Evolutionary conservation across 2,113 vertebrate genomes (phyloP).

Genomic region (Myanophis thanlyinensis): DNA sequence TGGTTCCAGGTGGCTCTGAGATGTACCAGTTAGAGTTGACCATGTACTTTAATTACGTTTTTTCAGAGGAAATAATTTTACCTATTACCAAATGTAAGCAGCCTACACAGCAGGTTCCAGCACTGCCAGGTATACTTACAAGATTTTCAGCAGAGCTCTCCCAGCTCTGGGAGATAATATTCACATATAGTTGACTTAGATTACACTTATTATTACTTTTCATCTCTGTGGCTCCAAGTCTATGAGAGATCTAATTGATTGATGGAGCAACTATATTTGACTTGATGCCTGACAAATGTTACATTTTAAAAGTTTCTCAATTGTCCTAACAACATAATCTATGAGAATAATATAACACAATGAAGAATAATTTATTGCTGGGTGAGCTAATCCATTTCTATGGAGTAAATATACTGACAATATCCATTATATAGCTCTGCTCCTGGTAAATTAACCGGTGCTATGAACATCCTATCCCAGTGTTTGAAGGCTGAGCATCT

Average conservation of each 20-base stretch:
- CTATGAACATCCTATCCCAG: no score
- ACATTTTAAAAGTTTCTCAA: not conserved
- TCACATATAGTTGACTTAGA: not conserved
- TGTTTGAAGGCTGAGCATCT: no score
- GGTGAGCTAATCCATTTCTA: not conserved
- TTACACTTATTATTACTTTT: not conserved
- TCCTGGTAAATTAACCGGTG: no score
- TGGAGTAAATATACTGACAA: not conserved
- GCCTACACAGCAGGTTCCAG: not conserved
- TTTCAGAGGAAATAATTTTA: conserved; percentile 8
- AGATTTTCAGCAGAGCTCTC: not conserved
- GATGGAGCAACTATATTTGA: not conserved
- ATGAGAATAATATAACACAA: not conserved
- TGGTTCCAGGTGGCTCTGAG: not conserved
- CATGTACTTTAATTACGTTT: not conserved
- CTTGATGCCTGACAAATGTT: not conserved
- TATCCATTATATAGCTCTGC: not conserved
- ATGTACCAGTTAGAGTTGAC: not conserved
- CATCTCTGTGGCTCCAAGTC: not conserved
- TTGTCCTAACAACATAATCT: not conserved
- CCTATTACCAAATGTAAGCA: not conserved
- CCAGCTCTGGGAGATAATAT: not conserved
- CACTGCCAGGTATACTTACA: not conserved
- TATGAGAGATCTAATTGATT: not conserved
- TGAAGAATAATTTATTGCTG: not conserved